Conservation (phyloP, 2,888 invertebrate genomes). For the Cremastinae sp. region DNA sequence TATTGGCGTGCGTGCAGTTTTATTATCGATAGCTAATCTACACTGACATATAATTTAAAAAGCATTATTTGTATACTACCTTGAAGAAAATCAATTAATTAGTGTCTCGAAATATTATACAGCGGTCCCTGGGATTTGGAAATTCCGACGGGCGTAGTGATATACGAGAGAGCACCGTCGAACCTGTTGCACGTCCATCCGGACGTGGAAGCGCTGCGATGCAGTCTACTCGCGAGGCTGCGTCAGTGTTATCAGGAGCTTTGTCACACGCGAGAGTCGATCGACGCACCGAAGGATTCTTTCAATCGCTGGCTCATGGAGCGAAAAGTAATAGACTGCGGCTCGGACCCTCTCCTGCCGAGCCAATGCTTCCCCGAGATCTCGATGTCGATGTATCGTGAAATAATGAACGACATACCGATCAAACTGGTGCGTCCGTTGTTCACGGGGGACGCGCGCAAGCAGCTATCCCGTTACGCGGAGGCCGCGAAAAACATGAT, state of each 20-base stretch:
- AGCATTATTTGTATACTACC: too few species aligned
- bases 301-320: conserved; percentile 98
- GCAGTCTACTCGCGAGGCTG: conserved; percentile 90
- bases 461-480: conserved; percentile 95
- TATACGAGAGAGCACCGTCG: conserved; percentile 92
- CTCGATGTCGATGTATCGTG: conserved; percentile 96
- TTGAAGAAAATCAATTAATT: too few species aligned
- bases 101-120: conserved; percentile 45
- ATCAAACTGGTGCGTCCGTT: conserved; percentile 97
- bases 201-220: conserved; percentile 94
- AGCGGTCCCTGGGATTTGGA: conserved; percentile 97
- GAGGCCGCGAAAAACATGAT: conserved; percentile 98
- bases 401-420: conserved; percentile 99
- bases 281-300: conserved; percentile 97
- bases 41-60: too few species aligned
- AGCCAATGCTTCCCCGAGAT: conserved; percentile 96
- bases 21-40: too few species aligned
- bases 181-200: conserved; percentile 96
- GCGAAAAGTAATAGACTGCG: conserved; percentile 90
- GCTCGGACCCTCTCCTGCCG: conserved; percentile 94
- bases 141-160: conserved; percentile 94
- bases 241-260: conserved; percentile 96
- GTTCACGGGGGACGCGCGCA: conserved; percentile 96
- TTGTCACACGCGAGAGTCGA: conserved; percentile 94
- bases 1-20: conserved; percentile 84